Base-by-base conservation (phyloP, 2,797 vertebrate species). In the Enteromius fasciolatus region DNA sequence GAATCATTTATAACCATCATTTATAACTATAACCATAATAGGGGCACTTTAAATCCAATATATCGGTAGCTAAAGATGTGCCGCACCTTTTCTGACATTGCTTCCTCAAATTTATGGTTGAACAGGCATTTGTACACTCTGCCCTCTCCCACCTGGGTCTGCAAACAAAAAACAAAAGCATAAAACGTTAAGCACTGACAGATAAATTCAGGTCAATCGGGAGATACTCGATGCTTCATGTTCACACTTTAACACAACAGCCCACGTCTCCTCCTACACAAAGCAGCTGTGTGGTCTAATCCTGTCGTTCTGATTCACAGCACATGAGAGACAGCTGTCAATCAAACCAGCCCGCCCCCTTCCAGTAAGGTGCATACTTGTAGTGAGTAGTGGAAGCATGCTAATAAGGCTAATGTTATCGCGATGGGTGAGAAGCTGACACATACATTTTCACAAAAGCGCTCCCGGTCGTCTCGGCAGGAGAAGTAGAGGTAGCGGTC, bases 401-500 rank as follows among this genome's bases (percentile, higher is more conserved):
- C 25, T 72, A 25, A 74, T 48, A 12, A 44, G 3, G 36, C 25
- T 25, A 6, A 12, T 28, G 78, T 48, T 33, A 64, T 9, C 14
- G 18, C 6, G 18, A 57, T 15, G 73, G 33, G 57, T 59, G 18
- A 75, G 41, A 76, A 76, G 31, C 31, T 12, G 4, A 3, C 25
- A 59, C 81, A 1, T 83, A 99, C 98, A 0, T 95, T 96, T 91
- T 98, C 97, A 90, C 98, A 99, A 90, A 99, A 98, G 4, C 96
- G 94, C 11, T 99, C 98, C 0, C 98, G 94, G 86, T 99, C 98
- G 0, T 98, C 97, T 18, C 97, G 91, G 89, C 98, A 99, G 0
- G 97, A 92, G 0, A 99, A 98, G 91, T 98, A 99, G 0, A 99
- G 95, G 73, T 98, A 96, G 0, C 98, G 92, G 90, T 99, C 98